Evolutionary conservation across 1,140 invertebrate genomes (phyloP), one percentile per base, ranked within the genome.

Genomic region (Tyrophagus putrescentiae): DNA sequence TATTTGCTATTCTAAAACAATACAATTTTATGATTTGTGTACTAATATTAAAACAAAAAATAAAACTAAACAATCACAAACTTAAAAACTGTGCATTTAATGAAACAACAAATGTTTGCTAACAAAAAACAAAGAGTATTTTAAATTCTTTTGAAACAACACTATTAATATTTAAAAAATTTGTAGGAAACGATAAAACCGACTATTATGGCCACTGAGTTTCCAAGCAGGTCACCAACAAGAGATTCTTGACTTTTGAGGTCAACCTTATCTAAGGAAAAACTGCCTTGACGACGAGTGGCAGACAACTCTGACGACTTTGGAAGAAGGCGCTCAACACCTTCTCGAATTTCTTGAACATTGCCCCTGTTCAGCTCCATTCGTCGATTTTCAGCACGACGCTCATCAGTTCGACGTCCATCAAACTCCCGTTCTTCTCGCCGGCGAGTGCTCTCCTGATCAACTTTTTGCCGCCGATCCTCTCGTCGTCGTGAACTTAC

Each of bases 161-260:
- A n/a, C n/a, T n/a, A 21, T 48, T 48, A 48, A 21, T 48, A 48
- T 7, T 29, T 21, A 48, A 48, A 48, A 7, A 48, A 18, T 48
- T 48, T 48, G 45, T 48, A 48, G 13, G 45, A 48, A 21, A 48
- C 45, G 18, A 48, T 48, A 48, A 48, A 48, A 7, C 45, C 45
- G 31, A 48, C 45, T 29, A 48, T 7, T 21, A 48, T 48, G 45
- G 45, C 21, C 18, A 48, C 45, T 6, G 45, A 48, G 18, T 48
- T 7, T 21, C 18, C 18, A 48, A 18, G 13, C 45, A 7, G 31
- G 13, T 48, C 45, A n/a, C n/a, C 45, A 21, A 7, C 18, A 48
- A 7, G 36, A 39, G 36, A 39, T 13, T 39, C 13, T 21, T 39
- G 13, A 13, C 21, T 21, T 39, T 21, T 13, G 36, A 13, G 36